phyloP scores from a whole-genome alignment of 2,113 vertebrate genomes.

The Trochalopteron elliotii region DNA sequence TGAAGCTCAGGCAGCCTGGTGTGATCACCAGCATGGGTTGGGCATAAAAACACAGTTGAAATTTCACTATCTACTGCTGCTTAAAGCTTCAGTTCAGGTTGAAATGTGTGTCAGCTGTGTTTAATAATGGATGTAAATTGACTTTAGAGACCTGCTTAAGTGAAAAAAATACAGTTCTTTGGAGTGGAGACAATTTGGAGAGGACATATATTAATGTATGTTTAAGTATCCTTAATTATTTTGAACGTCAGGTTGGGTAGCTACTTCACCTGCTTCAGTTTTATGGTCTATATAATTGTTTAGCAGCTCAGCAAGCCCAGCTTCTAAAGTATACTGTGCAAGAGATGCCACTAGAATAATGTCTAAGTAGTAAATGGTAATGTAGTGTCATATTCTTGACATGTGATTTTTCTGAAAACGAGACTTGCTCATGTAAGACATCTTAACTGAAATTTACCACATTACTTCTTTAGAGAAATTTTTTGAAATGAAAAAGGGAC shows the following conservation, averaged over 20 bases:
- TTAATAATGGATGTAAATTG: neutral
- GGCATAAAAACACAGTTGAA: neutral
- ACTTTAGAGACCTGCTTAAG: neutral
- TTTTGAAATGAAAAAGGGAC: conserved; percentile 99
- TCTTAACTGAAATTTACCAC: neutral
- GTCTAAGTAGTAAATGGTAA: neutral
- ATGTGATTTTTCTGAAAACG: neutral
- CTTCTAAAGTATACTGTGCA: neutral
- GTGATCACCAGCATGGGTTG: neutral
- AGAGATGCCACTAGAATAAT: neutral
- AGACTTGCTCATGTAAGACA: neutral
- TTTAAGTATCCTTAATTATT: neutral
- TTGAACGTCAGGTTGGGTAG: neutral
- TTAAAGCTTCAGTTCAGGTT: fast-evolving
- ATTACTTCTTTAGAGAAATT: conserved; percentile 88
- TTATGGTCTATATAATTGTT: neutral
- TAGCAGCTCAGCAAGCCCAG: neutral
- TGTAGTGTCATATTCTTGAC: neutral
- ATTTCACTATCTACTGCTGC: neutral
- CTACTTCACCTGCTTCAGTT: neutral
- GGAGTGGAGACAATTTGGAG: neutral
- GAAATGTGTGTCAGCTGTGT: neutral
- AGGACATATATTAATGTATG: neutral
- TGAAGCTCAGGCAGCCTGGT: neutral
- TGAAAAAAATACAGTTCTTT: neutral